Percentiles rank a stretch among this genome's conserved stretches.
Conservation (phyloP, 2,797 vertebrate genomes). For the Mormyrus hasselquistii region DNA sequence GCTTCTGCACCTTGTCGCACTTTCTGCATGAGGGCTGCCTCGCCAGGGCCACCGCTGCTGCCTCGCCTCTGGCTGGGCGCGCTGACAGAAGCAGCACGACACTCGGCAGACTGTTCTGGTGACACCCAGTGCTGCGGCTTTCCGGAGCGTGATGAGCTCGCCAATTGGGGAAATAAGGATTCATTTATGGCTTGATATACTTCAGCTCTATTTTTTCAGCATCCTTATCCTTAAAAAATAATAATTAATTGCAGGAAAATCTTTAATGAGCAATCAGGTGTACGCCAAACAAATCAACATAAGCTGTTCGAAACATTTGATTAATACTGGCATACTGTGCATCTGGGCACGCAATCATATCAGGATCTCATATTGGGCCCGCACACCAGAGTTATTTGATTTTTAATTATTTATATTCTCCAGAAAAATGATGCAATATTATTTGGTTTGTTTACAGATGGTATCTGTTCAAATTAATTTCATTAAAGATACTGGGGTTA, state of each 20-base stretch:
- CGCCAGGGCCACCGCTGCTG: not conserved
- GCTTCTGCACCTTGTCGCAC: not conserved
- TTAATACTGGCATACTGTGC: not conserved
- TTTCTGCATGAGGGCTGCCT: not conserved
- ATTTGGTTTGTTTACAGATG: not conserved
- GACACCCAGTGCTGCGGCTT: not conserved
- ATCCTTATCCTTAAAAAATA: not conserved
- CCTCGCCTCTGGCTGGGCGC: not conserved
- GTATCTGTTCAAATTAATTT: not conserved
- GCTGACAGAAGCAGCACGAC: not conserved
- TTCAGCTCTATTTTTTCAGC: not conserved
- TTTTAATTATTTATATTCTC: not conserved
- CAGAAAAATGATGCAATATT: not conserved
- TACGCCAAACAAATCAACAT: not conserved
- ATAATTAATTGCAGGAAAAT: not conserved
- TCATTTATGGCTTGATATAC: not conserved
- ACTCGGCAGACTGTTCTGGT: not conserved
- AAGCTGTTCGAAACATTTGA: not conserved
- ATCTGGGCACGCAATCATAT: not conserved
- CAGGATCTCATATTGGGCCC: not conserved
- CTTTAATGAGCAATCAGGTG: not conserved
- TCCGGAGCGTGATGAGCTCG: not conserved
- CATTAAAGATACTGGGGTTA: not conserved
- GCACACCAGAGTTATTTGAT: not conserved
- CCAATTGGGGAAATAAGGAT: not conserved